Conservation (phyloP, 2,113 vertebrate species). For the Machaerirhynchus nigripectus region DNA sequence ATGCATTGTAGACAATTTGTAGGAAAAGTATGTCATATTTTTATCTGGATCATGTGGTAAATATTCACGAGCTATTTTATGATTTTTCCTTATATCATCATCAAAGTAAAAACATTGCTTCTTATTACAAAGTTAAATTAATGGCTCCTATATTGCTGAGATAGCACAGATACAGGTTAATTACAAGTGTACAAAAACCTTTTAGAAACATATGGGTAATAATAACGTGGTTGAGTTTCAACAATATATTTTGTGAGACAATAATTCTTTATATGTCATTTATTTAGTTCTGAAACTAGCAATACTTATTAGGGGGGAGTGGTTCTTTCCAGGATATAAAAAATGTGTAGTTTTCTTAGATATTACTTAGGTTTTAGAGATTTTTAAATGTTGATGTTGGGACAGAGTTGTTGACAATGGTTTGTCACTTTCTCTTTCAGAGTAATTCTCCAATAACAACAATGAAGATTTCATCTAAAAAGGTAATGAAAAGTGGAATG, state of each 20-base stretch:
- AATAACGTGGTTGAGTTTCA: neutral
- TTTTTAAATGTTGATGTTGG: neutral
- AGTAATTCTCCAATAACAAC: slow-evolving; percentile 87
- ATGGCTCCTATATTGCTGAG: neutral
- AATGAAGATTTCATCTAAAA: slow-evolving; percentile 96
- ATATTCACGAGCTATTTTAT: slow-evolving; percentile 11
- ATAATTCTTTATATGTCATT: neutral
- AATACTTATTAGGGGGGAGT: neutral
- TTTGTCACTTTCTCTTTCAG: slow-evolving; percentile 74
- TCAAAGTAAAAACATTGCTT: slow-evolving; percentile 21
- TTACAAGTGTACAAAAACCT: neutral
- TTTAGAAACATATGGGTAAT: neutral
- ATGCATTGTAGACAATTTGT: neutral
- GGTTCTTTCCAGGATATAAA: neutral
- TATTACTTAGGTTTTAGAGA: neutral
- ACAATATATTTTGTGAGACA: neutral
- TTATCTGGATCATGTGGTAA: neutral
- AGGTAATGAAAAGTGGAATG: slow-evolving; percentile 76
- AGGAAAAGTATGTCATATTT: neutral
- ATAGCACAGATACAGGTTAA: neutral
- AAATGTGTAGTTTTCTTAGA: neutral
- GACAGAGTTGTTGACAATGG: neutral
- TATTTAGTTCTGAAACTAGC: neutral
- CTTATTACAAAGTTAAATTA: neutral
- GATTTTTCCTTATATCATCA: neutral